A percentile compares a stretch with the other conserved stretches of the same genome.
Conservation (phyloP, 2,888 invertebrate genomes). For the Tanypteryx hageni region DNA sequence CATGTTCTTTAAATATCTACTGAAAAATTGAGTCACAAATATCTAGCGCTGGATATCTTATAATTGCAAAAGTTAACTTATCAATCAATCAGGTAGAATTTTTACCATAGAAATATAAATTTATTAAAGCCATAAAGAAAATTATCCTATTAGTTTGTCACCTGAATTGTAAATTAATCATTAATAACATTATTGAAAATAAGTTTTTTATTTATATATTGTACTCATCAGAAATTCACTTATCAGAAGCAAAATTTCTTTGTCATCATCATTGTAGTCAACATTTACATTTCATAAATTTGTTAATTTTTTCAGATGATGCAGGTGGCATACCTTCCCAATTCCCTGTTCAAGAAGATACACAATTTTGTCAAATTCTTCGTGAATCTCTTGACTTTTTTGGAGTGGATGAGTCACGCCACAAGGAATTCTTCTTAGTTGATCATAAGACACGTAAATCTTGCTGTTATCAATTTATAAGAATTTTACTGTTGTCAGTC, state of each 20-base stretch:
- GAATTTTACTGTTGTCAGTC: constrained; percentile 17
- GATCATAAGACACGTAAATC: constrained; percentile 97
- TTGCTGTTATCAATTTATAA: neutral
- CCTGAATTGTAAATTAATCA: neutral
- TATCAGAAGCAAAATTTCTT: neutral
- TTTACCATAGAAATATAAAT: too few relatives aligned
- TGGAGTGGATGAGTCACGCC: constrained; percentile 93
- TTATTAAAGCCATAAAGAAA: neutral
- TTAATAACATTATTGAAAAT: neutral
- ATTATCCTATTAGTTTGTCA: neutral
- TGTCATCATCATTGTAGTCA: neutral
- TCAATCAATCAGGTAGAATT: too few relatives aligned
- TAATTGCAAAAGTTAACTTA: too few relatives aligned
- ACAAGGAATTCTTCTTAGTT: constrained; percentile 95
- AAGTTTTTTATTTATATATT: neutral
- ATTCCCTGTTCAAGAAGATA: constrained; percentile 98
- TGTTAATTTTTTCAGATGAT: constrained; percentile 79
- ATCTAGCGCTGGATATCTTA: too few relatives aligned
- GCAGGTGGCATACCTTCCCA: constrained; percentile 98
- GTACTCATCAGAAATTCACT: neutral
- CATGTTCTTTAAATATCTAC: too few relatives aligned
- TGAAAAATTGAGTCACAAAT: too few relatives aligned
- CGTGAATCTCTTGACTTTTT: constrained; percentile 98
- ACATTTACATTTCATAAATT: neutral
- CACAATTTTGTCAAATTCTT: constrained; percentile 95